Base-by-base conservation (phyloP, 2,888 invertebrate species). In the Danaus chrysippus region DNA sequence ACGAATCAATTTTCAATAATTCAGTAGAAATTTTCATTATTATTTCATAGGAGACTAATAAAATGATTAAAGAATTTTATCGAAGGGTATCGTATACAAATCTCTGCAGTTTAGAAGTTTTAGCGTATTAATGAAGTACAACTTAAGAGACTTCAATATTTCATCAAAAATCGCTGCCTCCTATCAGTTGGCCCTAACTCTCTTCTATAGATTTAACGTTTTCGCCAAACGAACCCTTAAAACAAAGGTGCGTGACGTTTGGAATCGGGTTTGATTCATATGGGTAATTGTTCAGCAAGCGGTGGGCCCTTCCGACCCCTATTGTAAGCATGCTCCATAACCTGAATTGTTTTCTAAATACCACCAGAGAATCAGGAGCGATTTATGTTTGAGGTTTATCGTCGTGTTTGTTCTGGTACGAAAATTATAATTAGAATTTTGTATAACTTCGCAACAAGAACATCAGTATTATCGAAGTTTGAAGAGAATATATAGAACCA, bases 211-310 rank as follows among this genome's bases (percentile, higher is more conserved):
- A 53, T 58, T 42, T 10, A 42, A 17, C 17, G 17, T n/a, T 65
- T 64, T 61, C 58, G 57, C 58, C 59, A 52, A 61, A 66, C 59
- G 61, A 61, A 66, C 64, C 61, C 63, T 60, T 34, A 23, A 11
- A 54, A 58, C 56, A 59, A 61, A 56, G 61, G 56, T 59, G 53
- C 53, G 46, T 56, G 56, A 54, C 49, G 49, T 56, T 62, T 62
- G 61, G 54, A 62, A 61, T 49, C 15, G 46, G 42, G 56, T 44
- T 60, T 60, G 56, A 60, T 60, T 60, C 55, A 60, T 54, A 60
- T 13, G 42, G 42, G 55, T 56, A 60, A 56, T 60, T 60, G 60
- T 60, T 60, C 42, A 54, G 6, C 11, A 17, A 17, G 49, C 15
- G 17, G 49, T 49, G 49, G 17, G 10, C 49, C 17, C 46, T 46